These are phyloP conservation scores for Podotricha telesiphe DNA, from an alignment of 2,888 invertebrate genomes.

Conservation along the genomic window DNA sequence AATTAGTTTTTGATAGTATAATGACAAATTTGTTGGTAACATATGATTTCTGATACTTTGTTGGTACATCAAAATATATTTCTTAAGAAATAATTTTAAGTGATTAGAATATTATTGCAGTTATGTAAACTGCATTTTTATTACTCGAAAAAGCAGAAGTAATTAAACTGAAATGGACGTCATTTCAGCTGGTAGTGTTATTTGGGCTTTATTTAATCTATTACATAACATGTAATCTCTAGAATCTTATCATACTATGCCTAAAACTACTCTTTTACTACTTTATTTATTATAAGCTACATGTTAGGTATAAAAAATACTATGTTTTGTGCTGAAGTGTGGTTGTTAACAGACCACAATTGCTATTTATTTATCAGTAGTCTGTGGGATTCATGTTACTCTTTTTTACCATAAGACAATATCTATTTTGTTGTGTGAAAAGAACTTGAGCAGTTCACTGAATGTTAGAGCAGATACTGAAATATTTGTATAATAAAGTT, in stretches of 20 bases:
- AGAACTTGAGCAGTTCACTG: slow-evolving; percentile 42
- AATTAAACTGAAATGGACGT: not conserved
- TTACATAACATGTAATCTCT: not conserved
- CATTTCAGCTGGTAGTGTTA: not conserved
- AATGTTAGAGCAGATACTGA: slow-evolving; percentile 44
- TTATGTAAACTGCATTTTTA: not conserved
- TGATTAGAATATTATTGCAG: not conserved
- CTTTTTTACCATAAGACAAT: slow-evolving; percentile 32
- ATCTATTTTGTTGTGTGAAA: slow-evolving; percentile 37
- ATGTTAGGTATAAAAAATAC: slow-evolving; percentile 10
- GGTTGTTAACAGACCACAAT: slow-evolving; percentile 4
- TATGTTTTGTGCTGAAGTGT: slow-evolving; percentile 9
- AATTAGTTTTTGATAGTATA: not conserved
- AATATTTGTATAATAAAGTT: slow-evolving; percentile 51
- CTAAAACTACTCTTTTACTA: not conserved
- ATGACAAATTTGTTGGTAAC: not conserved
- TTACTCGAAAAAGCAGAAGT: not conserved
- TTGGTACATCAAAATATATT: not conserved
- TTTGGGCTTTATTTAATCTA: not conserved
- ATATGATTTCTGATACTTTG: not conserved
- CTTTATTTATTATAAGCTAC: slow-evolving; percentile 23
- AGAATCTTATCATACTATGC: not conserved
- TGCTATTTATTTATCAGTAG: slow-evolving; percentile 27
- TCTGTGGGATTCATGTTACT: slow-evolving; percentile 32
- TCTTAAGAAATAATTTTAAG: not conserved